Conservation (phyloP, 2,888 invertebrate species). For the Caenorhabditis macrosperma region DNA sequence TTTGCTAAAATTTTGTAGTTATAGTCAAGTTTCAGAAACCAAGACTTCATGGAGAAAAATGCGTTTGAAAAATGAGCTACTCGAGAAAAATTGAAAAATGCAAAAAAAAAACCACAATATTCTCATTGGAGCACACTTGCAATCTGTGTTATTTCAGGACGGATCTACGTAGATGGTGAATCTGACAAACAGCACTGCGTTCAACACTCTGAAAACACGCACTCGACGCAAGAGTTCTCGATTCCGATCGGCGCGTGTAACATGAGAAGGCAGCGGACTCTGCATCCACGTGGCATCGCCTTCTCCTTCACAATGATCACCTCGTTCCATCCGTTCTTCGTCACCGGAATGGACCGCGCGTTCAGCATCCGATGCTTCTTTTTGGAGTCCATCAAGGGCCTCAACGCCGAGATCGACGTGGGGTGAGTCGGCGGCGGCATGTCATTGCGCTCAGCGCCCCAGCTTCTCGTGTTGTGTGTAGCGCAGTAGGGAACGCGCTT, state of each 20-base stretch:
- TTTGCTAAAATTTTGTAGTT: no score
- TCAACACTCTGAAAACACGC: constrained; percentile 50
- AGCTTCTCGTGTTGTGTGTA: no score
- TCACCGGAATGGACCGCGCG: constrained; percentile 79
- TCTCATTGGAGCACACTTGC: no score
- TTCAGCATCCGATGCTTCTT: constrained; percentile 80
- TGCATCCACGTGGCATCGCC: constrained; percentile 78
- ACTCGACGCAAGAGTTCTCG: constrained; percentile 66
- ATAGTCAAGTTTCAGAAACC: no score
- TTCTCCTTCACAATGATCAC: constrained; percentile 79
- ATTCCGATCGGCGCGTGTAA: constrained; percentile 79
- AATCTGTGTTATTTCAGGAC: constrained; percentile 64
- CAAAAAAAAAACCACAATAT: no score
- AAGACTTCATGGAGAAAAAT: no score
- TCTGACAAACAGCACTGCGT: constrained; percentile 75
- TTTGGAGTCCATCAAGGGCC: constrained; percentile 78
- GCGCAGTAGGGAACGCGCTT: no score
- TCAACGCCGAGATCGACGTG: constrained; percentile 77
- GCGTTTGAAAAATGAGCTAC: no score
- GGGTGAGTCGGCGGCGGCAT: constrained; percentile 69
- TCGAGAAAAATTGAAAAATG: no score
- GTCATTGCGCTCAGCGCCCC: no score
- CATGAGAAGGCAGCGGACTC: constrained; percentile 78
- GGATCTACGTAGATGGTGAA: constrained; percentile 79
- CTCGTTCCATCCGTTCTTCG: constrained; percentile 80